These are phyloP conservation scores for Cataglyphis rosenhaueri DNA, from an alignment of 2,888 invertebrate species.

Conservation along the genomic window DNA sequence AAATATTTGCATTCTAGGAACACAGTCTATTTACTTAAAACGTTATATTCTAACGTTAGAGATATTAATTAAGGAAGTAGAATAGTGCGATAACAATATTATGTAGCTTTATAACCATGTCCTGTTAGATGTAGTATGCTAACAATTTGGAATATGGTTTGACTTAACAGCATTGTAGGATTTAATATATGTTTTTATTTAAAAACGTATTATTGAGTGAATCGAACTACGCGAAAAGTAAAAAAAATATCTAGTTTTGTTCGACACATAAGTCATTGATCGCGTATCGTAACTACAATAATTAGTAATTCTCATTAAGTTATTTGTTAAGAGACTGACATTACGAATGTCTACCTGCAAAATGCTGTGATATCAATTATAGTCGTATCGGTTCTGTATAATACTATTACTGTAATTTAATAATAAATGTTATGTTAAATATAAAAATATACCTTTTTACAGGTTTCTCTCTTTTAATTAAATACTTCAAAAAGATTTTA, in stretches of 20 bases:
- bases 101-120: constrained; percentile 70
- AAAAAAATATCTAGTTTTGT: constrained; percentile 7
- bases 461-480: constrained; percentile 7
- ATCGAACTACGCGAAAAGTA: constrained; percentile 54
- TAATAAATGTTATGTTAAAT: constrained; percentile 73
- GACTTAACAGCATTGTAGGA: constrained; percentile 62
- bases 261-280: constrained; percentile 7
- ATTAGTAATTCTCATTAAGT: constrained; percentile 27
- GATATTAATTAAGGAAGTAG: constrained; percentile 6
- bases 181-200: constrained; percentile 77
- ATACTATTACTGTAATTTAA: constrained; percentile 76
- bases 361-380: constrained; percentile 83
- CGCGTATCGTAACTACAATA: background rate
- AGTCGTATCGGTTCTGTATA: constrained; percentile 78
- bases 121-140: constrained; percentile 80
- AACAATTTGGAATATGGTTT: constrained; percentile 79
- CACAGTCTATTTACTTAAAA: constrained; percentile 8
- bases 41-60: constrained; percentile 24
- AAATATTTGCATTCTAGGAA: constrained; percentile 10
- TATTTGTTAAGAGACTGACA: constrained; percentile 81
- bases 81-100: constrained; percentile 36
- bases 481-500: background rate
- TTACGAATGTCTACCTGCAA: constrained; percentile 83
- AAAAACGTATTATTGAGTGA: constrained; percentile 72
- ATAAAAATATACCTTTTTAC: constrained; percentile 53